Percentiles rank a stretch among this genome's conserved stretches.
Conservation (phyloP, 2,113 vertebrate genomes). For the pig (Sus scrofa) region T2T-Sscrofa CM000822.6:60287001-60287500, state of each 20-base stretch:
- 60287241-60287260: background rate
- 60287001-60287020: background rate
- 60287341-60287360: too few species aligned
- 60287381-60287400: too few species aligned
- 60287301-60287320: too few species aligned
- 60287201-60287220: background rate
- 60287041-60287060: background rate
- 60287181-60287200: background rate
- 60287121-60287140: background rate
- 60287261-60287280: background rate
- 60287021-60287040: background rate
- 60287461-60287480: too few species aligned
- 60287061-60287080: background rate
- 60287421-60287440: too few species aligned
- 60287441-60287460: too few species aligned
- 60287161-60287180: background rate
- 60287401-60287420: too few species aligned
- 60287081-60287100: background rate
- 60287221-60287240: background rate
- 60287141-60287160: background rate
- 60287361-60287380: too few species aligned
- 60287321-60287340: too few species aligned
- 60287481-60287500: too few species aligned
- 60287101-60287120: background rate
- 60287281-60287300: background rate